Percentiles rank a stretch among this genome's conserved stretches.
phyloP scores from a whole-genome alignment of 2,113 vertebrate genomes.

The Elgaria multicarinata region DNA sequence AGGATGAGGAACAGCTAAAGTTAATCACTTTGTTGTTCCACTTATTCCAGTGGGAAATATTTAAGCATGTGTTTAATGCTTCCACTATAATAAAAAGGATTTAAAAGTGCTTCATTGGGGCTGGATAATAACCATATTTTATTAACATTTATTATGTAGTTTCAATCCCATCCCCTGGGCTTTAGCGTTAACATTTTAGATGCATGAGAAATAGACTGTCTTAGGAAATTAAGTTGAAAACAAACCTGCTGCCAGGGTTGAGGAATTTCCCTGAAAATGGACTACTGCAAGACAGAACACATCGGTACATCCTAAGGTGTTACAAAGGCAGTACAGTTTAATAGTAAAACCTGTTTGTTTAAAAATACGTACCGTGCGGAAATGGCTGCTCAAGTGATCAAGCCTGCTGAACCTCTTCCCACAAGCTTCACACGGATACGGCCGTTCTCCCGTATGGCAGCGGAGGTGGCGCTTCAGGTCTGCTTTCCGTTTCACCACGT shows the following conservation, averaged over 20 bases:
- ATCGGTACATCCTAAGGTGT: not conserved
- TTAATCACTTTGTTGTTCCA: too few relatives aligned
- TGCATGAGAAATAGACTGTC: not conserved
- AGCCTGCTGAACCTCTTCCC: constrained; percentile 96
- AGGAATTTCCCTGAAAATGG: not conserved
- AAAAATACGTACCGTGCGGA: constrained; percentile 87
- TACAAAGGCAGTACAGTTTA: not conserved
- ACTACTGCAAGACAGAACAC: not conserved
- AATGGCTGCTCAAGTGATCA: constrained; percentile 96
- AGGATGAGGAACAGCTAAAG: too few relatives aligned
- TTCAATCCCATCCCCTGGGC: not conserved
- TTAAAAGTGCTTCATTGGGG: not conserved
- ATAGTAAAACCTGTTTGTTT: constrained; percentile 15
- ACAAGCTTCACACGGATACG: constrained; percentile 95
- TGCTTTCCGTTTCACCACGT: constrained; percentile 96
- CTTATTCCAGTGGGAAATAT: not conserved
- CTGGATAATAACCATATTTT: not conserved
- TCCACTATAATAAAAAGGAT: not conserved
- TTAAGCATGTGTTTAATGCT: not conserved
- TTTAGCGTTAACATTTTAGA: not conserved
- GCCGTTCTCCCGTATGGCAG: constrained; percentile 95
- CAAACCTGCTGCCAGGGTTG: not conserved
- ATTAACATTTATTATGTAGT: not conserved
- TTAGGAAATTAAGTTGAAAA: not conserved
- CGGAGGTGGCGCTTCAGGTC: constrained; percentile 97